Evolutionary conservation across 2,113 vertebrate genomes (phyloP), one percentile per base, ranked within the genome.

Genomic region (Melanostigma gelatinosum): DNA sequence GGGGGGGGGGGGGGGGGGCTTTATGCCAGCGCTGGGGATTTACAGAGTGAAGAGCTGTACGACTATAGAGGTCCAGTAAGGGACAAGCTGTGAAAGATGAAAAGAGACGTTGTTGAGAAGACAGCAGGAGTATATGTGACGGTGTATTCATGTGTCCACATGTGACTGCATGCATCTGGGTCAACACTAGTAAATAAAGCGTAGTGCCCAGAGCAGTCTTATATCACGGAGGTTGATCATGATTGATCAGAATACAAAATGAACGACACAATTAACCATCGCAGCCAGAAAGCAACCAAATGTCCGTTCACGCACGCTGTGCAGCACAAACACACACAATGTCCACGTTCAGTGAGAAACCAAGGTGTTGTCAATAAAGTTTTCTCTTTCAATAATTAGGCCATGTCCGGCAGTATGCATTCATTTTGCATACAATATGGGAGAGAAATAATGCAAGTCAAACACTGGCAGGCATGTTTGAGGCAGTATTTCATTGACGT

Each of bases 131-230:
- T 10, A 29, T 42, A 46, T 46, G 67, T 81, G 65, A 52, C 16
- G 0, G 32, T 64, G 48, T 24, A 11, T 38, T 76, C 61, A 72
- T 81, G 42, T 73, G 15, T 66, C 15, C 50, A n/a, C 36, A 10
- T 48, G 54, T 58, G 64, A 70, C 36, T 36, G 32, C 48, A 29
- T 40, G 42, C 12, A 89, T 90, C 42, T 87, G 76, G 91, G 92
- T 93, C 90, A 90, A 34, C 55, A 2, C 16, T 50, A 50, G 58
- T 87, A 84, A 32, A 88, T 90, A 85, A 32, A 60, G 58, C 46
- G 27, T 11, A 72, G 10, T 6, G 84, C 91, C 85, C 40, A 9
- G 42, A 85, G 88, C 75, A 58, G 55, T 50, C 71, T 68, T 72
- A 66, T 72, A 60, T 85, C 78, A 85, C 13, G 22, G 46, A 71